Evolutionary conservation across 1,140 invertebrate species (phyloP).

Genomic region (Drosophila pseudoobscura): DNA sequence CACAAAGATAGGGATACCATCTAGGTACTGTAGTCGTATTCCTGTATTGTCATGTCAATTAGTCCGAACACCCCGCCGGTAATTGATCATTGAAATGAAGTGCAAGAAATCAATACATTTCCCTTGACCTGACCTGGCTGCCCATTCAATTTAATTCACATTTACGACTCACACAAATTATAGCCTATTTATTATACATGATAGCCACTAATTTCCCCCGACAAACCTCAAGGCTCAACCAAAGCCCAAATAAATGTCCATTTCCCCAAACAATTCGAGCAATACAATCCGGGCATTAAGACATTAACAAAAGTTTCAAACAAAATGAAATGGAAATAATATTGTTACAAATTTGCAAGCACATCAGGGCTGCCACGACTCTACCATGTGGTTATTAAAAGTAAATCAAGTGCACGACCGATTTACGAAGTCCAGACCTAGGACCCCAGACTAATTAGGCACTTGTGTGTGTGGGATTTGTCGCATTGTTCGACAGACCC

Average conservation of each 20-base stretch:
- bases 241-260: conserved; percentile 70
- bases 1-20: too few relatives aligned
- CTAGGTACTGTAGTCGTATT: too few relatives aligned
- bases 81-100: conserved; percentile 11
- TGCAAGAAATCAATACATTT: conserved; percentile 40
- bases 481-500: background rate
- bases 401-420: conserved; percentile 64
- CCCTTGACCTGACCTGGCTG: background rate
- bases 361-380: conserved; percentile 29
- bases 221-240: conserved; percentile 1
- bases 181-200: conserved; percentile 41
- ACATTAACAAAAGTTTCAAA: conserved; percentile 43
- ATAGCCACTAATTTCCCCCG: conserved; percentile 55
- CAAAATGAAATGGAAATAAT: conserved; percentile 31
- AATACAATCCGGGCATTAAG: conserved; percentile 47
- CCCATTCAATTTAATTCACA: conserved; percentile 70
- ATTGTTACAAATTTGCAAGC: conserved; percentile 53
- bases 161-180: conserved; percentile 64
- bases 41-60: background rate
- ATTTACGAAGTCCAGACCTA: conserved; percentile 36
- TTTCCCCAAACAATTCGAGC: conserved; percentile 44
- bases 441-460: conserved; percentile 56
- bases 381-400: conserved; percentile 62
- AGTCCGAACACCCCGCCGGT: background rate
- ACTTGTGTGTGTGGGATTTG: conserved; percentile 26